Percentiles rank a stretch among this genome's conserved stretches.
These are phyloP conservation scores for Lepidurus couesii DNA, from an alignment of 1,140 invertebrate genomes.

Conservation along the genomic window DNA sequence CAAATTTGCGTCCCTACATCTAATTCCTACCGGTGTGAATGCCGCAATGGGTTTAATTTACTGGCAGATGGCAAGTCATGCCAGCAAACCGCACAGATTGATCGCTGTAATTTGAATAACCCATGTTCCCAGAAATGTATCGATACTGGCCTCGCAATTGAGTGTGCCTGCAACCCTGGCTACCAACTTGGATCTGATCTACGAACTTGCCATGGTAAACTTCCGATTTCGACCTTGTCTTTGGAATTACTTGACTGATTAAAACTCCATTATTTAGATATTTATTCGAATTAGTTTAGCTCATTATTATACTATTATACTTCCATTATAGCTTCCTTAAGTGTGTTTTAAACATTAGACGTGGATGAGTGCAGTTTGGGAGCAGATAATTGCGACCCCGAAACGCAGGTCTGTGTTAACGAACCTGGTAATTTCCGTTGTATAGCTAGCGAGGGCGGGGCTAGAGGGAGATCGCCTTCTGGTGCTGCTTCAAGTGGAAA, in stretches of 20 bases:
- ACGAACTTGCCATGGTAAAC: slow-evolving; percentile 47
- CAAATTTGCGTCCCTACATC: slow-evolving; percentile 63
- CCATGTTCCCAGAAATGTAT: slow-evolving; percentile 61
- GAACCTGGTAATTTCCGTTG: slow-evolving; percentile 36
- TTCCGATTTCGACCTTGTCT: neutral
- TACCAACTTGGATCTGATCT: slow-evolving; percentile 48
- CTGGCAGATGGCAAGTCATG: slow-evolving; percentile 62
- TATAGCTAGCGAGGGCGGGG: slow-evolving; percentile 27
- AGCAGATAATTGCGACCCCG: slow-evolving; percentile 37
- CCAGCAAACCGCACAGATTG: slow-evolving; percentile 39
- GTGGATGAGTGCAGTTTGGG: slow-evolving; percentile 42
- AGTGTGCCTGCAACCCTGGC: slow-evolving; percentile 56
- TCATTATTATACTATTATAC: slow-evolving; percentile 26
- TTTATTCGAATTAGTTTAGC: slow-evolving; percentile 8
- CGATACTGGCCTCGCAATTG: slow-evolving; percentile 55
- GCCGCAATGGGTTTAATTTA: slow-evolving; percentile 62
- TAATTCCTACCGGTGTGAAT: slow-evolving; percentile 66
- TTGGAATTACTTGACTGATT: neutral
- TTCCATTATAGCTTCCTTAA: neutral
- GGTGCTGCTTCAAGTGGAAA: neutral
- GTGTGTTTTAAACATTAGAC: slow-evolving; percentile 38
- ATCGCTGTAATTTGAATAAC: slow-evolving; percentile 52
- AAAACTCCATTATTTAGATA: neutral
- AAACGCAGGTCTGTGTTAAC: slow-evolving; percentile 35
- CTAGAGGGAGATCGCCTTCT: slow-evolving; percentile 25